A percentile compares a stretch with the other conserved stretches of the same genome.
Conservation (phyloP, 2,888 invertebrate genomes). For the Oligia latruncula region DNA sequence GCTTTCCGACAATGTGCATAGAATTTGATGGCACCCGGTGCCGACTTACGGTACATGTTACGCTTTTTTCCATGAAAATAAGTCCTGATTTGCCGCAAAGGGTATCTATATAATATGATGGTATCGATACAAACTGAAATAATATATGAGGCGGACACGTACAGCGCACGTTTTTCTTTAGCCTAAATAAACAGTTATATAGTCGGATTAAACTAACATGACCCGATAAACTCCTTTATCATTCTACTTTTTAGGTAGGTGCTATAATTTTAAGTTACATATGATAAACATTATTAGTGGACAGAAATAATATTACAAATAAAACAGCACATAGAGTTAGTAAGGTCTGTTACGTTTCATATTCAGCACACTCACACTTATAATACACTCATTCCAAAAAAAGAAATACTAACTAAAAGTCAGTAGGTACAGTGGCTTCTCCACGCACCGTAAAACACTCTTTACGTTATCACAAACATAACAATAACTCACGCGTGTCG, state of each 20-base stretch:
- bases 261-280: conserved; percentile 29
- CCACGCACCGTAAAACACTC: conserved; percentile 62
- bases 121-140: conserved; percentile 56
- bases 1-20: conserved; percentile 88
- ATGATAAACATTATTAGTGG: neutral
- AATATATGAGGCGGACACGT: conserved; percentile 46
- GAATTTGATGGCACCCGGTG: conserved; percentile 84
- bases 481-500: conserved; percentile 66
- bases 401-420: conserved; percentile 54
- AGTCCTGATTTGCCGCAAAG: conserved; percentile 56
- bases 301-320: neutral
- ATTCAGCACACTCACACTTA: conserved; percentile 32
- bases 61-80: conserved; percentile 64
- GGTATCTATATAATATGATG: conserved; percentile 47
- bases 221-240: conserved; percentile 46
- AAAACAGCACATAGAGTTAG: neutral
- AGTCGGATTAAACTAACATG: conserved; percentile 51
- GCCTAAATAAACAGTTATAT: conserved; percentile 60
- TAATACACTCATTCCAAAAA: conserved; percentile 57
- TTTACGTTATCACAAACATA: conserved; percentile 70
- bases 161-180: conserved; percentile 56
- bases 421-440: conserved; percentile 53
- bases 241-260: conserved; percentile 35
- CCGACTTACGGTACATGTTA: conserved; percentile 65
- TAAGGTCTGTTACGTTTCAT: conserved; percentile 22